Conservation (phyloP, 1,140 invertebrate species). For the Brachionus calyciflorus region DNA sequence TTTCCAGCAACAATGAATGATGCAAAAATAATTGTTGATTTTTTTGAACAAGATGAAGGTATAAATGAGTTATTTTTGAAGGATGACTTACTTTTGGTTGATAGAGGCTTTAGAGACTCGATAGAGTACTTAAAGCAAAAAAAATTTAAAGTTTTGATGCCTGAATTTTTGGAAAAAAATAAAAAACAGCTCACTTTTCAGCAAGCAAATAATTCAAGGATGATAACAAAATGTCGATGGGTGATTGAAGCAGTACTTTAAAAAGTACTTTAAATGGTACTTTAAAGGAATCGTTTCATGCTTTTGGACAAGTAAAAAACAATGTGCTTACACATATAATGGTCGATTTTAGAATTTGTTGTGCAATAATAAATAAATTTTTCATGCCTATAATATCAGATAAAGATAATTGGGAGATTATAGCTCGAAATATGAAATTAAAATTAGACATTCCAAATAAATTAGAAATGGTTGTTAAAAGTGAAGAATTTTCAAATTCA, state of each 20-base stretch:
- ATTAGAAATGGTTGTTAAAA: neutral
- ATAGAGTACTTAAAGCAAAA: neutral
- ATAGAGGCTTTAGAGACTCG: conserved; percentile 10
- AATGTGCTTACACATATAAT: neutral
- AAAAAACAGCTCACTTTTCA: neutral
- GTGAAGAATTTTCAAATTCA: neutral
- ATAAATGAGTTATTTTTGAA: neutral
- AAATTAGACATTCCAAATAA: neutral
- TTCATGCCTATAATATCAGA: neutral
- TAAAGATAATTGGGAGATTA: neutral
- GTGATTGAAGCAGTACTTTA: neutral
- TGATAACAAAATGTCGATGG: conserved; percentile 17
- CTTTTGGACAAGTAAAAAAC: conserved; percentile 5
- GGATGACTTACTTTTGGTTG: neutral
- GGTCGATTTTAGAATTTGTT: conserved; percentile 2
- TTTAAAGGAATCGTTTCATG: neutral
- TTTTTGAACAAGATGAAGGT: neutral
- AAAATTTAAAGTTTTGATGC: conserved; percentile 12
- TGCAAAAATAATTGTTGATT: neutral
- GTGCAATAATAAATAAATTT: conserved; percentile 1
- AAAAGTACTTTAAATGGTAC: too few relatives aligned
- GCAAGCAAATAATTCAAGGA: conserved; percentile 9
- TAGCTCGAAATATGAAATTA: neutral
- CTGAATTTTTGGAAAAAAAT: neutral
- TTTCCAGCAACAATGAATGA: neutral